Conservation (phyloP, 2,113 vertebrate species). For the Hippocampus abdominalis region DNA sequence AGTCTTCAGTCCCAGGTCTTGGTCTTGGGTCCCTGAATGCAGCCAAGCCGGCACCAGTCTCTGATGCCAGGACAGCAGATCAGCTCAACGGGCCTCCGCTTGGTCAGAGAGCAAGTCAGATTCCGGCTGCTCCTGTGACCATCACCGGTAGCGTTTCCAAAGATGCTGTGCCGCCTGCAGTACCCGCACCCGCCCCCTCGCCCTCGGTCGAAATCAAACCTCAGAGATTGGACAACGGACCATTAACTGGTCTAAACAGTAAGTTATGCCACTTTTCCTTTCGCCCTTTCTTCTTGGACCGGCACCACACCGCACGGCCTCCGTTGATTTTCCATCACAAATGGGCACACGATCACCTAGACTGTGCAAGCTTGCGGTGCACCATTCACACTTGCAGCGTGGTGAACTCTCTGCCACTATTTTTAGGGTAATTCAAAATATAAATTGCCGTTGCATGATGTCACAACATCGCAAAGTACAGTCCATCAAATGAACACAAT, state of each 20-base stretch:
- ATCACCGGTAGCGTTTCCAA: conserved; percentile 60
- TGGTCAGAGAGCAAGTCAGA: conserved; percentile 72
- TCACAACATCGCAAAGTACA: no score
- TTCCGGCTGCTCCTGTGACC: conserved; percentile 50
- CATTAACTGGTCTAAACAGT: conserved; percentile 66
- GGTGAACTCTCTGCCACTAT: no score
- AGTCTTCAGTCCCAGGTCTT: conserved; percentile 87
- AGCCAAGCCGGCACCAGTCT: conserved; percentile 73
- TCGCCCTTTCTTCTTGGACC: no score
- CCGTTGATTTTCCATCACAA: no score
- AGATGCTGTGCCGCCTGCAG: conserved; percentile 46
- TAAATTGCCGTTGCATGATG: no score
- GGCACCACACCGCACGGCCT: no score
- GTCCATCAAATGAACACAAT: no score
- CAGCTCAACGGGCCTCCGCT: conserved; percentile 79
- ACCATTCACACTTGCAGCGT: no score
- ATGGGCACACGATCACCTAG: no score
- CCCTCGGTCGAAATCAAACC: conserved; percentile 78
- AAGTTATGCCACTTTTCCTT: conserved; percentile 56
- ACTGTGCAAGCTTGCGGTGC: no score
- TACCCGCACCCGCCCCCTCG: conserved; percentile 51
- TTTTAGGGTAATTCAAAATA: no score
- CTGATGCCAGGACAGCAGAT: conserved; percentile 81
- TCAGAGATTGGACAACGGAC: conserved; percentile 64
- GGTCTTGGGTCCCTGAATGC: conserved; percentile 82